A percentile compares a stretch with the other conserved stretches of the same genome.
phyloP scores from a whole-genome alignment of 2,888 invertebrate genomes.

The Leucoma salicis region DNA sequence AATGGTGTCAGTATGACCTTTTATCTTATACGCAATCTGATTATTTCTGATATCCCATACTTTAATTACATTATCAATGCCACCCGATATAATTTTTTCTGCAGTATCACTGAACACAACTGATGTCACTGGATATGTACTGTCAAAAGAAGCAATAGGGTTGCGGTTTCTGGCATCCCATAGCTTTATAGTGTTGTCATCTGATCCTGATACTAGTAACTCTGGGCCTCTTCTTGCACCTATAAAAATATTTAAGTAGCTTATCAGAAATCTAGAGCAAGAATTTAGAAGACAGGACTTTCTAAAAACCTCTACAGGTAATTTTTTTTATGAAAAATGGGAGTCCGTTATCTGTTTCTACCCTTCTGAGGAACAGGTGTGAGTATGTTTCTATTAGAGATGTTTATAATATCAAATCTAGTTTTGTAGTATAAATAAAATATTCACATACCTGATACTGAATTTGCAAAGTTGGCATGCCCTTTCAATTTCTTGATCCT shows the following conservation, averaged over 20 bases:
- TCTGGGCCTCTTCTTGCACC: conserved; percentile 94
- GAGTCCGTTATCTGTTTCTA: too few relatives aligned
- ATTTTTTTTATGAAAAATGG: too few relatives aligned
- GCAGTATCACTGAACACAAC: conserved; percentile 97
- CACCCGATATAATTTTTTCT: conserved; percentile 96
- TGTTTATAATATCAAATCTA: too few relatives aligned
- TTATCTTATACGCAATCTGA: conserved; percentile 90
- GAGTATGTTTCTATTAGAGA: too few relatives aligned
- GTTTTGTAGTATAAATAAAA: too few relatives aligned
- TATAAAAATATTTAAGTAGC: conserved; percentile 28
- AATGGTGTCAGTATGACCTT: conserved; percentile 97
- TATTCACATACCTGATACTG: conserved; percentile 77
- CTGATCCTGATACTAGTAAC: conserved; percentile 95
- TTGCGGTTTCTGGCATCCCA: conserved; percentile 96
- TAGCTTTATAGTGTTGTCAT: conserved; percentile 95
- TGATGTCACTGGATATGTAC: conserved; percentile 90
- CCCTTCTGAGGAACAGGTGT: too few relatives aligned
- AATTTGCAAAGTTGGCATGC: conserved; percentile 89
- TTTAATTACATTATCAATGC: conserved; percentile 98
- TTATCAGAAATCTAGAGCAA: too few relatives aligned
- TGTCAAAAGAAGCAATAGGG: conserved; percentile 87
- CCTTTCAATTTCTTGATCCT: conserved; percentile 95
- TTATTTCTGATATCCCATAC: conserved; percentile 98
- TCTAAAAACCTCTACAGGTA: too few relatives aligned
- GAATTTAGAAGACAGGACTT: too few relatives aligned